Evolutionary conservation across 2,113 vertebrate genomes (phyloP), one percentile per base, ranked within the genome.

Genomic region (Eublepharis macularius): DNA sequence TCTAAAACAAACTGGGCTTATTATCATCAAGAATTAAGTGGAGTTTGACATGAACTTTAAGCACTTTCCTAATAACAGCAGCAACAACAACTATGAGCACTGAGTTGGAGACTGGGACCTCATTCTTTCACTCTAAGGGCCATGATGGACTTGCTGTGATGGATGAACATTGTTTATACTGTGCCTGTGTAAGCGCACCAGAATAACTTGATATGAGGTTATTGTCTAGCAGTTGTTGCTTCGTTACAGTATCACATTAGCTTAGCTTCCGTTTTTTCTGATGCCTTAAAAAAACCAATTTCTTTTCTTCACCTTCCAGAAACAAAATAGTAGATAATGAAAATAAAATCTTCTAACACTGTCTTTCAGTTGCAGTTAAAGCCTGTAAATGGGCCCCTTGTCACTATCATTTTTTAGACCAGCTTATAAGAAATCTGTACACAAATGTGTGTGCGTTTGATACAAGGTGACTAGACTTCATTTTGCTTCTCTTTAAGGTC

Each of bases 401-500:
- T 49, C 36, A 54, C 87, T 87, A 45, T 21, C 43, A 68, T 89
- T 87, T n/a, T 88, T 79, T 54, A 84, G 77, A 79, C 87, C 87
- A 63, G 60, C 86, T 39, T 81, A 86, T 88, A 80, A 87, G 68
- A 84, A 70, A 69, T 78, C 73, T 91, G 6, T 17, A 77, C 47
- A 88, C 29, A 90, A 66, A 75, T 86, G 3, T 78, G 47, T 57
- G 54, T 88, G 39, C 81, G n/a, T 92, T 43, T 86, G 6, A 10
- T 88, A 13, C 88, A 79, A 4, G n/a, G 2, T 87, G 5, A 21
- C 77, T 91, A 87, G 36, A 26, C 87, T 32, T 87, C 81, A 4
- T 89, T 81, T 91, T 89, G 65, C 19, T 86, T 90, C 85, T 81
- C 91, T 88, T 82, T 54, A 82, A 34, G 10, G 1, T 86, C 86